Evolutionary conservation across 2,113 vertebrate species (phyloP).

Genomic region (Eidolon helvum): DNA sequence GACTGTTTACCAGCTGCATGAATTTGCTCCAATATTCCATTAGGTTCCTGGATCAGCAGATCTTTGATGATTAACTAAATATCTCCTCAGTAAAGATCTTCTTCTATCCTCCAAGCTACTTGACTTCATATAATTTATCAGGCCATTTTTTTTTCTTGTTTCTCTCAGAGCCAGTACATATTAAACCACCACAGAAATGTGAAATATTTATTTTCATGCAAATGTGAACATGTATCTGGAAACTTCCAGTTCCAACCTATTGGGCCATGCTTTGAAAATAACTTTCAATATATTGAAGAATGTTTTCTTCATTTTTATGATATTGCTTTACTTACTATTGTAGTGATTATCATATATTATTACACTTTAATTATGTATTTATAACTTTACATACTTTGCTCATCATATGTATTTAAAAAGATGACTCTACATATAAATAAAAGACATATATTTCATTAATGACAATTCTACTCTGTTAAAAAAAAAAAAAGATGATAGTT

Average conservation of each 20-base stretch:
- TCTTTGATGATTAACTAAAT: not conserved
- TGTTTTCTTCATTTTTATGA: slow-evolving; percentile 33
- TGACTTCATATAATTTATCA: not conserved
- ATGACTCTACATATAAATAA: not conserved
- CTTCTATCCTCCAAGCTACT: not conserved
- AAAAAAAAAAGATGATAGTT: not conserved
- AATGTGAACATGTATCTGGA: slow-evolving; percentile 14
- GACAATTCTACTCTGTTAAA: not conserved
- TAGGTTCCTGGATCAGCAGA: not conserved
- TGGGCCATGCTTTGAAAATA: slow-evolving; percentile 40
- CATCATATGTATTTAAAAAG: slow-evolving; percentile 11
- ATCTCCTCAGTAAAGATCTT: not conserved
- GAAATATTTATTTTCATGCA: slow-evolving; percentile 62
- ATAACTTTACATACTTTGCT: slow-evolving; percentile 2
- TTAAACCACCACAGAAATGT: not conserved
- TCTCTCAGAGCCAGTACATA: not conserved
- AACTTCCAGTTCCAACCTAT: slow-evolving; percentile 39
- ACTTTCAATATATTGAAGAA: not conserved
- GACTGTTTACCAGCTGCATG: not conserved
- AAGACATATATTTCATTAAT: not conserved
- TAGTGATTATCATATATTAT: not conserved
- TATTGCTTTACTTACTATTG: not conserved
- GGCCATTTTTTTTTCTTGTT: not conserved
- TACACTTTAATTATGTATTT: slow-evolving; percentile 12
- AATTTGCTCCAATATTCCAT: not conserved